Conservation (phyloP, 2,113 vertebrate genomes). For the Hypanus sabinus region DNA sequence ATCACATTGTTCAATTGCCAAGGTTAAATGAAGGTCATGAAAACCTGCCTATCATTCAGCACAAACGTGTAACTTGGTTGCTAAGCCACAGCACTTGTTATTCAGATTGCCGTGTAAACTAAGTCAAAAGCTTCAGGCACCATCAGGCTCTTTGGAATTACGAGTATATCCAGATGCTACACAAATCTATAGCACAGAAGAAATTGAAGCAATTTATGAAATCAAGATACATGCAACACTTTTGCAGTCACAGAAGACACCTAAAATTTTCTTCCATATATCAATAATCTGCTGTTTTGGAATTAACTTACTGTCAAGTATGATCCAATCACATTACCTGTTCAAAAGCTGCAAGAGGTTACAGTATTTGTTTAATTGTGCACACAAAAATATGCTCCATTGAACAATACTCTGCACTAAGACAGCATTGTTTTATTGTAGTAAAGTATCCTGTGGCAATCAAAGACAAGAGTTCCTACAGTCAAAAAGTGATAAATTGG, state of each 20-base stretch:
- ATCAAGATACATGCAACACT: neutral
- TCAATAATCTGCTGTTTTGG: neutral
- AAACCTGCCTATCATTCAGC: slow-evolving; percentile 30
- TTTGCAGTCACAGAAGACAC: neutral
- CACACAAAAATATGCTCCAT: neutral
- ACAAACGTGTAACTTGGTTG: slow-evolving; percentile 31
- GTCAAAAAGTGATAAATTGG: neutral
- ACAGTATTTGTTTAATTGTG: neutral
- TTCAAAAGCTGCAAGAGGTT: neutral
- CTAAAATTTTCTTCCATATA: neutral
- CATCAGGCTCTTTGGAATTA: slow-evolving; percentile 4
- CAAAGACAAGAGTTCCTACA: neutral
- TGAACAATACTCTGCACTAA: neutral
- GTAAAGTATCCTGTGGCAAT: neutral
- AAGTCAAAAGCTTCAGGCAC: slow-evolving; percentile 29
- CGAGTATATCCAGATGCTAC: slow-evolving; percentile 8
- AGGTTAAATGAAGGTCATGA: slow-evolving; percentile 27
- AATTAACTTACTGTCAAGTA: neutral
- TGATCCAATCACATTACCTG: neutral
- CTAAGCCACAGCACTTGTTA: slow-evolving; percentile 31
- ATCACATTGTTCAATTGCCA: slow-evolving; percentile 23
- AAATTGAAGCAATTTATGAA: slow-evolving; percentile 6
- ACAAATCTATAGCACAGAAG: slow-evolving; percentile 10
- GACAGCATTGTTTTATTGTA: neutral
- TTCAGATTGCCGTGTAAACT: slow-evolving; percentile 29